A percentile compares a stretch with the other conserved stretches of the same genome.
Conservation (phyloP, 1,140 invertebrate species). For the Leptinotarsa undecemlineata region DNA sequence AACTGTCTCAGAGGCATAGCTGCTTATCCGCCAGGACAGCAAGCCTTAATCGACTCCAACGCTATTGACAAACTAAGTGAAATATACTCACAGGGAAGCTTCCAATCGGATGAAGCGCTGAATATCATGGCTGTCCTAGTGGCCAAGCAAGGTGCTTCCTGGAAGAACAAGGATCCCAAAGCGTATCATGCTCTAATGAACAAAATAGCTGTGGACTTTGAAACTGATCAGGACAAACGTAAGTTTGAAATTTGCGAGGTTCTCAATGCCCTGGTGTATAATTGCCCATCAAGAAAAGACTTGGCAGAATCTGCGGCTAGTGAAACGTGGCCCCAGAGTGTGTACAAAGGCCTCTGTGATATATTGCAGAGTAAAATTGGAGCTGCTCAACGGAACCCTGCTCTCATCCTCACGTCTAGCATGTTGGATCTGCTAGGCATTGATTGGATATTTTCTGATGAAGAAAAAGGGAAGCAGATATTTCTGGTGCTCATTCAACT, state of each 20-base stretch:
- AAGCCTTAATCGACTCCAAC: conserved; percentile 73
- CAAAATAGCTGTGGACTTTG: conserved; percentile 83
- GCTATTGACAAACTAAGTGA: conserved; percentile 81
- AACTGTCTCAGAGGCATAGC: conserved; percentile 81
- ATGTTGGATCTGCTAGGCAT: conserved; percentile 81
- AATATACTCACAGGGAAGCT: conserved; percentile 82
- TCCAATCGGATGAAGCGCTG: conserved; percentile 83
- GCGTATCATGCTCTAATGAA: conserved; percentile 82
- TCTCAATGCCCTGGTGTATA: conserved; percentile 73
- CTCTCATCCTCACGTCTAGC: conserved; percentile 78
- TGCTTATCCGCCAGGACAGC: conserved; percentile 71
- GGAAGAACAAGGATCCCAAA: conserved; percentile 71
- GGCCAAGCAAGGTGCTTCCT: conserved; percentile 71
- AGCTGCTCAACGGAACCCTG: conserved; percentile 84
- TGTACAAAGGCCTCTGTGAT: conserved; percentile 77
- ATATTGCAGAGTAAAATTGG: conserved; percentile 85
- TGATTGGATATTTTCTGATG: conserved; percentile 79
- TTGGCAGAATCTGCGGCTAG: conserved; percentile 64
- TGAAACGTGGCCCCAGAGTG: conserved; percentile 77
- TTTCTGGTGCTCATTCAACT: conserved; percentile 84
- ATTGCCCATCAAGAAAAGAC: conserved; percentile 66
- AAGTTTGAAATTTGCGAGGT: conserved; percentile 85
- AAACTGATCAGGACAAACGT: conserved; percentile 80
- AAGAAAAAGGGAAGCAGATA: conserved; percentile 78
- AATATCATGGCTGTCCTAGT: conserved; percentile 76